Percentiles rank a stretch among this genome's conserved stretches.
These are phyloP conservation scores for Aphis gossypii DNA, from an alignment of 1,140 invertebrate genomes.

Conservation along the genomic window DNA sequence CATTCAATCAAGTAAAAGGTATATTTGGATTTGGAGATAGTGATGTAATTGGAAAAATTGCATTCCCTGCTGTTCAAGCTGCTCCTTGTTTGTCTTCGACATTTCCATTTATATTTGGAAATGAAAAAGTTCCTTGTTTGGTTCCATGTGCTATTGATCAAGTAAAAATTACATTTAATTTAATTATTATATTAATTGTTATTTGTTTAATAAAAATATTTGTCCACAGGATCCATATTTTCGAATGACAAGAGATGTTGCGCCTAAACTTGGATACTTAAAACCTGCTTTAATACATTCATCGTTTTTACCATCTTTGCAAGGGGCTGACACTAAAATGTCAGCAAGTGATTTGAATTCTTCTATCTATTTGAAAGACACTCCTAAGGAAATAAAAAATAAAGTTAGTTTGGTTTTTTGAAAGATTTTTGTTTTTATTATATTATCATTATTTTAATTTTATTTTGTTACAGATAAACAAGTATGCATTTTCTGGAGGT, in stretches of 20 bases:
- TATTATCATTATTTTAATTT: neutral
- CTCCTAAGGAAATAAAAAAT: slow-evolving; percentile 95
- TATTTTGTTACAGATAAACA: slow-evolving; percentile 78
- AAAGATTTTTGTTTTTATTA: neutral
- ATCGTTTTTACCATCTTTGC: slow-evolving; percentile 93
- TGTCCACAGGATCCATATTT: slow-evolving; percentile 90
- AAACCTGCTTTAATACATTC: slow-evolving; percentile 97
- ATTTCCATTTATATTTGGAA: slow-evolving; percentile 95
- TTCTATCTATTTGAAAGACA: slow-evolving; percentile 94
- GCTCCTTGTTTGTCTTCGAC: slow-evolving; percentile 91
- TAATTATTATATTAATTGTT: neutral
- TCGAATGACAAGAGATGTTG: slow-evolving; percentile 96
- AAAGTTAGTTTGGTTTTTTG: slow-evolving; percentile 71
- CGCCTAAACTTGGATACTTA: slow-evolving; percentile 82
- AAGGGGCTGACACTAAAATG: slow-evolving; percentile 98
- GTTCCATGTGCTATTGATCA: slow-evolving; percentile 99
- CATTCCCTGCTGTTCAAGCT: slow-evolving; percentile 96
- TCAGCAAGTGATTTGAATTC: slow-evolving; percentile 93
- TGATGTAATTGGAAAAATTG: slow-evolving; percentile 95
- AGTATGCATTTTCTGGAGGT: slow-evolving; percentile 98
- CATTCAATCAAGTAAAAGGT: slow-evolving; percentile 93
- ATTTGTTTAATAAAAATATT: neutral
- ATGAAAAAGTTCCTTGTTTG: slow-evolving; percentile 85
- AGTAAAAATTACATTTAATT: slow-evolving; percentile 64
- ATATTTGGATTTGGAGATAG: slow-evolving; percentile 98